Conservation (phyloP, 1,140 invertebrate species). For the Drosophila varians region DNA sequence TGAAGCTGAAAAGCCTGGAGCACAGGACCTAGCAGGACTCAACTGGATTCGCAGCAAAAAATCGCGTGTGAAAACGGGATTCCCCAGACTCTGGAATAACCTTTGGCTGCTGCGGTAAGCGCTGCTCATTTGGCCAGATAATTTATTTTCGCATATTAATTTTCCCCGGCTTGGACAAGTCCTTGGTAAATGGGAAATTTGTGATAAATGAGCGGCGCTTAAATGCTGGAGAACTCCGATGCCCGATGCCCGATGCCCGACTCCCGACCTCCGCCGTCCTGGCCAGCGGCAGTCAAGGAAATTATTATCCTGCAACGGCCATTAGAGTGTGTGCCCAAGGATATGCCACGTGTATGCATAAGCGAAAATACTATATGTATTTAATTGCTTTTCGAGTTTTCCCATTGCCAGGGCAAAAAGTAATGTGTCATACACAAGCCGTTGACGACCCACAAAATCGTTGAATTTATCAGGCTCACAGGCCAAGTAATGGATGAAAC, state of each 20-base stretch:
- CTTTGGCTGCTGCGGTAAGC: conserved; percentile 45
- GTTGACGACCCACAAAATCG: conserved; percentile 36
- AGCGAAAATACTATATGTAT: conserved; percentile 17
- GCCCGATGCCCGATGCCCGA: too few species aligned
- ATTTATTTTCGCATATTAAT: conserved; percentile 83
- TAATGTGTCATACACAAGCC: conserved; percentile 37
- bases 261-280: conserved; percentile 1
- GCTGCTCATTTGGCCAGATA: conserved; percentile 79
- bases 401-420: conserved; percentile 10
- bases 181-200: conserved; percentile 71
- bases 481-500: conserved; percentile 30
- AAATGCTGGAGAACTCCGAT: conserved; percentile 54
- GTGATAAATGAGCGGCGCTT: conserved; percentile 78
- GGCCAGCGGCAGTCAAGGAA: conserved; percentile 22
- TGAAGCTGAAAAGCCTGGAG: conserved; percentile 71
- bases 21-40: not conserved
- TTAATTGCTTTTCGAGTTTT: conserved; percentile 61
- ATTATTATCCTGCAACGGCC: conserved; percentile 63
- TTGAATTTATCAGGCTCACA: conserved; percentile 68
- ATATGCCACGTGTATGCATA: conserved; percentile 43
- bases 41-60: conserved; percentile 34
- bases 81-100: conserved; percentile 9
- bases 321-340: conserved; percentile 32
- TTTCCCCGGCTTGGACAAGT: conserved; percentile 55
- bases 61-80: conserved; percentile 67